Base-by-base conservation (phyloP, 2,797 vertebrate genomes). In the Sebastes taczanowskii region DNA sequence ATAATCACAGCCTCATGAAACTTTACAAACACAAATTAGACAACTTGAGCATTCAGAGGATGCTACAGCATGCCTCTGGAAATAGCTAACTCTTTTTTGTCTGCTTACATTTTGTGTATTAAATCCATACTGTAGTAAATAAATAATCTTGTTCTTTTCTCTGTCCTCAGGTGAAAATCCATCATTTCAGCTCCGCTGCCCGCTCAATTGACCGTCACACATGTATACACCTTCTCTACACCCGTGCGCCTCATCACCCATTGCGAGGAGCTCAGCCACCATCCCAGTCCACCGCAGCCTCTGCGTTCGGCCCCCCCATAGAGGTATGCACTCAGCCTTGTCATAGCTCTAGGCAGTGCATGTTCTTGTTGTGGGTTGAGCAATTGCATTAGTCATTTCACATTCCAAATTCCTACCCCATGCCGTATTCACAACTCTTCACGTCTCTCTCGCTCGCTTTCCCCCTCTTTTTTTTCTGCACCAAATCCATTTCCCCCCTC, bases 311-410 rank as follows among this genome's bases (percentile, higher is more conserved):
- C 81, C 87, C 91, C 86, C 85, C 87, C 86, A 88, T 89, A 77
- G 83, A 95, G 94, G 94, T 93, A 95, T 95, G 95, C 93, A 95
- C 94, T 93, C 89, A 95, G 87, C 84, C 92, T 86, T 88, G 88
- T 93, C 85, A 63, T 96, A 91, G 95, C 95, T 96, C 74, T 81
- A 94, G 95, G 95, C 96, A 78, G 76, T 94, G 92, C 89, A 91
- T 94, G 95, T 95, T 95, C 95, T 93, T 95, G 95, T 96, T 96
- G 92, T 96, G 95, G 94, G 95, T 95, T 96, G 93, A 95, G 95
- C 95, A 95, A 94, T 85, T 94, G 94, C 93, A 94, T 96, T 96
- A 96, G 91, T 96, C 95, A 96, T 95, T 96, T 95, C 91, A 94
- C 93, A 96, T 96, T 95, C 93, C 94, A 94, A 88, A 96, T 95